phyloP scores from a whole-genome alignment of 2,113 vertebrate genomes.

The Pontoporia blainvillei region DNA sequence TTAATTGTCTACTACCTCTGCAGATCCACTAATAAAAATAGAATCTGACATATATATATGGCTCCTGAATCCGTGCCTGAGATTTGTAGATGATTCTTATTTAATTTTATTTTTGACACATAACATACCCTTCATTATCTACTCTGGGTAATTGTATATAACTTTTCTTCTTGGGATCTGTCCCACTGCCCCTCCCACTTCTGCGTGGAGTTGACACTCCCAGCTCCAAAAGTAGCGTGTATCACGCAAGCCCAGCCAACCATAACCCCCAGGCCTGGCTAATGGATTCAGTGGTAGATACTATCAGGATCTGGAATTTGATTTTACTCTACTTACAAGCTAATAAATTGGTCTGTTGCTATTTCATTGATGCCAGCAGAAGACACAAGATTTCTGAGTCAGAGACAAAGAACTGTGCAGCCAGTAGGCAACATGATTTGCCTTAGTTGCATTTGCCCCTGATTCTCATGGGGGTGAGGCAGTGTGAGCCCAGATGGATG shows the following conservation, averaged over 20 bases:
- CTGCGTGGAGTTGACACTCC: neutral
- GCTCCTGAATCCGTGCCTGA: neutral
- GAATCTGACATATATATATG: neutral
- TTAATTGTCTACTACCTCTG: slow-evolving; percentile 15
- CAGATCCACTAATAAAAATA: neutral
- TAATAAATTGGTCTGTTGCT: neutral
- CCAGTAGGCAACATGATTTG: neutral
- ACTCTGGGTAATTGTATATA: neutral
- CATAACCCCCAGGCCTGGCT: neutral
- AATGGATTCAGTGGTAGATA: neutral
- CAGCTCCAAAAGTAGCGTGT: neutral
- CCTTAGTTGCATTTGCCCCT: neutral
- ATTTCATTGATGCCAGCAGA: neutral
- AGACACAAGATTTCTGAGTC: neutral
- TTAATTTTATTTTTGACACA: neutral
- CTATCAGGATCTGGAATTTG: neutral
- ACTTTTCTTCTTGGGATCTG: neutral
- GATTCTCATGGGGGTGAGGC: neutral
- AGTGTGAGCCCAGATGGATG: neutral
- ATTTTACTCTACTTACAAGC: neutral
- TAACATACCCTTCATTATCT: neutral
- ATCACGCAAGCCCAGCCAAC: neutral
- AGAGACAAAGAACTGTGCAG: neutral
- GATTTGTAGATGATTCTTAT: neutral
- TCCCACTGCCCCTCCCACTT: neutral